These are phyloP conservation scores for Otis tarda DNA, from an alignment of 2,113 vertebrate species.

Conservation along the genomic window DNA sequence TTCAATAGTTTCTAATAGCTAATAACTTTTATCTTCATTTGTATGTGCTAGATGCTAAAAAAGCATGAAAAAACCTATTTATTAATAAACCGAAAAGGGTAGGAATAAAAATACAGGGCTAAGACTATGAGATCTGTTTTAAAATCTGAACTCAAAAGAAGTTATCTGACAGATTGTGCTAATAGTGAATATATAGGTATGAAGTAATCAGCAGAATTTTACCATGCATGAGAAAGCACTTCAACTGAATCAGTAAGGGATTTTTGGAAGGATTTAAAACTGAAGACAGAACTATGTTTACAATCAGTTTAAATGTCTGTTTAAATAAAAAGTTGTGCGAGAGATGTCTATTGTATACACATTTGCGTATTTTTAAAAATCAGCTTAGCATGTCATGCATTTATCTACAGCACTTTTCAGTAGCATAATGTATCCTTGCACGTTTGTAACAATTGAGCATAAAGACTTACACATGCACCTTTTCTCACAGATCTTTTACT, in stretches of 20 bases:
- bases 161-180: constrained; percentile 54
- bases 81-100: constrained; percentile 14
- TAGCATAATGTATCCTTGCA: constrained; percentile 39
- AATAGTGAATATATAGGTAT: constrained; percentile 36
- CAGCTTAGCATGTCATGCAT: neutral
- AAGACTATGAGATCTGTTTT: constrained; percentile 42
- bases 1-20: constrained; percentile 57
- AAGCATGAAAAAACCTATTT: neutral
- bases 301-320: neutral
- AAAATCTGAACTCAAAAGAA: constrained; percentile 64
- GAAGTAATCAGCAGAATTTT: constrained; percentile 41
- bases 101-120: constrained; percentile 51
- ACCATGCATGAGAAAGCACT: neutral
- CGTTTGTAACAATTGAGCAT: constrained; percentile 36
- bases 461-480: constrained; percentile 66
- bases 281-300: constrained; percentile 13
- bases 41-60: constrained; percentile 16
- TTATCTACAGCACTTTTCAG: neutral
- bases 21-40: constrained; percentile 56
- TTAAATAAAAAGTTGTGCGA: neutral
- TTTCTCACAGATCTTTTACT: constrained; percentile 75
- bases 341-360: neutral
- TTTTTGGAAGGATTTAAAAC: constrained; percentile 32
- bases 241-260: neutral
- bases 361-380: neutral